Conservation (phyloP, 1,140 invertebrate genomes). For the Aphelinus certus region DNA sequence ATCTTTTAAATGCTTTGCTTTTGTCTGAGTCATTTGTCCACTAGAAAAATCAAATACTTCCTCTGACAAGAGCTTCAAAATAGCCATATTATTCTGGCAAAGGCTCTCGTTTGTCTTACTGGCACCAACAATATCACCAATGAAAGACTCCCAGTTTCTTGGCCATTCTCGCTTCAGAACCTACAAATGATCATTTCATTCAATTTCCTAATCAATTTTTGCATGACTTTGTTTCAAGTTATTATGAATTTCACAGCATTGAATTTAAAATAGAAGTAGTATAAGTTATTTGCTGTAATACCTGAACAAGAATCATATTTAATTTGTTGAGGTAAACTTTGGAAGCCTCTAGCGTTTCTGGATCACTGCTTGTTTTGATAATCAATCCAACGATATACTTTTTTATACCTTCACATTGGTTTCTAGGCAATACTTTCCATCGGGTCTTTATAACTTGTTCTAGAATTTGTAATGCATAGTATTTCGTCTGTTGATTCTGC, state of each 20-base stretch:
- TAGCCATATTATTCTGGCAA: conserved; percentile 99
- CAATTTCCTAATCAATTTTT: no score
- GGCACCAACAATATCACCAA: conserved; percentile 97
- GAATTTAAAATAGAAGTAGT: no score
- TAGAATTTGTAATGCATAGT: conserved; percentile 98
- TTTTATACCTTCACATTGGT: conserved; percentile 99
- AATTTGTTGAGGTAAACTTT: conserved; percentile 98
- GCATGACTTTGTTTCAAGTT: no score
- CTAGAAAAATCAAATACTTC: conserved; percentile 99
- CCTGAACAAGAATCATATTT: conserved; percentile 98
- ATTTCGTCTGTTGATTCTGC: conserved; percentile 97
- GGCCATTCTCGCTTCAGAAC: conserved; percentile 99
- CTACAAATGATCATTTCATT: conserved; percentile 64
- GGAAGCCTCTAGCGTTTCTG: conserved; percentile 87
- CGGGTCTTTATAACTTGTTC: conserved; percentile 99
- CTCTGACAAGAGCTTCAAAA: conserved; percentile 96
- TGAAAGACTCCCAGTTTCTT: conserved; percentile 99
- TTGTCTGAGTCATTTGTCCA: conserved; percentile 98
- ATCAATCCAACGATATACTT: conserved; percentile 99
- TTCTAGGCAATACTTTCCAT: conserved; percentile 98
- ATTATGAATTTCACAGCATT: no score
- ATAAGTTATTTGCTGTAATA: conserved; percentile 35
- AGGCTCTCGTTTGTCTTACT: conserved; percentile 98
- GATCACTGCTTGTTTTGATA: conserved; percentile 97
- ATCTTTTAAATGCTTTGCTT: conserved; percentile 99